phyloP scores from a whole-genome alignment of 2,113 vertebrate genomes.

The Vulpes ferrilata region DNA sequence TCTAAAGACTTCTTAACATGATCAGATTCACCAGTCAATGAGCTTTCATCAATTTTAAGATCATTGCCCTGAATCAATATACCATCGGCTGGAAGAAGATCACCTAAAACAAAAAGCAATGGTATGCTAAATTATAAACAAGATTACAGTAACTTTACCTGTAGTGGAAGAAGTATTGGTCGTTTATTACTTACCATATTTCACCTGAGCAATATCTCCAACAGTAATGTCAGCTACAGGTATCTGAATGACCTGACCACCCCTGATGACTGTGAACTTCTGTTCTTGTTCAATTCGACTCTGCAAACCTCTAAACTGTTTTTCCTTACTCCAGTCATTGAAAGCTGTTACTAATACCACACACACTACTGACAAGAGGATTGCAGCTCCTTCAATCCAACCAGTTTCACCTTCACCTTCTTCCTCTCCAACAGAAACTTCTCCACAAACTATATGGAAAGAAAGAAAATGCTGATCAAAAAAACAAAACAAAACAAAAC shows the following conservation, averaged over 20 bases:
- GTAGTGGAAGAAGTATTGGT: not conserved
- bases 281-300: constrained; percentile 99
- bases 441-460: constrained; percentile 93
- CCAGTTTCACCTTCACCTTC: constrained; percentile 96
- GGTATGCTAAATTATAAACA: not conserved
- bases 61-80: constrained; percentile 98
- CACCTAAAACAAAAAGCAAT: constrained; percentile 90
- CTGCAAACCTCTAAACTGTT: constrained; percentile 98
- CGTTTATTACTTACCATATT: constrained; percentile 93
- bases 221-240: constrained; percentile 98
- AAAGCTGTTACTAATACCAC: constrained; percentile 99
- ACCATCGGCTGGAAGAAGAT: constrained; percentile 97
- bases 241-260: constrained; percentile 98
- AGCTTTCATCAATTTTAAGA: constrained; percentile 99
- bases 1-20: constrained; percentile 96
- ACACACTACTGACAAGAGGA: constrained; percentile 97
- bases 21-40: constrained; percentile 98
- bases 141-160: not conserved
- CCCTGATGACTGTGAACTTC: constrained; percentile 98
- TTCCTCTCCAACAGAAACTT: constrained; percentile 92
- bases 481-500: not conserved
- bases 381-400: constrained; percentile 99
- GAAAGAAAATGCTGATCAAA: constrained; percentile 75
- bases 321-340: constrained; percentile 99
- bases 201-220: constrained; percentile 98